Evolutionary conservation across 2,113 vertebrate genomes (phyloP).

Genomic region (Lepidothrix coronata): DNA sequence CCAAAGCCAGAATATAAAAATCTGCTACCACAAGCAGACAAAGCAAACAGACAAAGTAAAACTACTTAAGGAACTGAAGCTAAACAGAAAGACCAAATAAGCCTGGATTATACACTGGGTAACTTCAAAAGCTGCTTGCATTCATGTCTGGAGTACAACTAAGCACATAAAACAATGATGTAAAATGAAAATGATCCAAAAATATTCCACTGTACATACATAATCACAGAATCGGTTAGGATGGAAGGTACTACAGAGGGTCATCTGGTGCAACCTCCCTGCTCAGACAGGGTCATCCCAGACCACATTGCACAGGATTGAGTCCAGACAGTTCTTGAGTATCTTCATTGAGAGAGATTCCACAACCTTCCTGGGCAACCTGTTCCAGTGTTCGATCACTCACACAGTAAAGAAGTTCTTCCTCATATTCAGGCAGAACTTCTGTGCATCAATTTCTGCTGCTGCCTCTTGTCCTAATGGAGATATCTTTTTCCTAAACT

Average conservation of each 20-base stretch:
- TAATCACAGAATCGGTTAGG: background rate
- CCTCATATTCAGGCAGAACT: background rate
- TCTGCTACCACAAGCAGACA: background rate
- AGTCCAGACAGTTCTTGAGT: background rate
- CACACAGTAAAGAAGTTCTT: background rate
- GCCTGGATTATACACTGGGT: background rate
- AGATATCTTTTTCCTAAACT: background rate
- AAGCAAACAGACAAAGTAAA: background rate
- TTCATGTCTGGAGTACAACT: background rate
- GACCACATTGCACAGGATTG: background rate
- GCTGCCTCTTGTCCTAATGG: background rate
- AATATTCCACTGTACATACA: background rate
- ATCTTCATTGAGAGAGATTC: background rate
- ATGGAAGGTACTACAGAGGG: background rate
- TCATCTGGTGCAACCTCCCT: background rate
- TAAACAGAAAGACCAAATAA: background rate
- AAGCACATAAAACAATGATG: background rate
- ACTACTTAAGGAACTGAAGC: background rate
- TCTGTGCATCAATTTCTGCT: background rate
- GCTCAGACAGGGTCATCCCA: background rate
- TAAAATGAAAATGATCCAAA: background rate
- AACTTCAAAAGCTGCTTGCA: background rate
- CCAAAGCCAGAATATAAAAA: background rate
- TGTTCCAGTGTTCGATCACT: background rate
- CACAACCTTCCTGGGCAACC: background rate